Base-by-base conservation (phyloP, 2,888 invertebrate species). In the Lottia gigantea region DNA sequence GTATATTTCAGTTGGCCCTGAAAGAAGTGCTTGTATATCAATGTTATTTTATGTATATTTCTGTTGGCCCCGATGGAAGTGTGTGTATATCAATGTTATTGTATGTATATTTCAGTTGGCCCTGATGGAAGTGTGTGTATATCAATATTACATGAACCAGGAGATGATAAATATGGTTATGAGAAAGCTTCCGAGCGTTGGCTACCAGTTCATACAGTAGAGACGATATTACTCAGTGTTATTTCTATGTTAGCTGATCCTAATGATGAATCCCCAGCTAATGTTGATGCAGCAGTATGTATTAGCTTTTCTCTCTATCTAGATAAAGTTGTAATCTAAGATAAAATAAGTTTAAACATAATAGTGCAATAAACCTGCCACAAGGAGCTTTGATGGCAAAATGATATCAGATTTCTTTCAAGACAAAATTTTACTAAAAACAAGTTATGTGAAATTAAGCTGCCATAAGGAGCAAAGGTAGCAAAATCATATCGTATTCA, bases 231-330 rank as follows among this genome's bases (percentile, higher is more conserved):
- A 90, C 95, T 97, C 91, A 97, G 97, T 89, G 98, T 98, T 88
- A 98, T 98, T 91, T 98, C 98, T 88, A 97, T 98, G 98, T 92
- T 98, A 89, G 97, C 98, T 80, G 98, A 98, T 91, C 98, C 98
- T 76, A 98, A 98, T 89, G 98, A 97, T 89, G 98, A 98, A 91
- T 97, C 97, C 89, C 98, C 98, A 80, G 98, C 98, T 86, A 98
- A 98, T 91, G 97, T 98, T 85, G 98, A 98, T 92, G 98, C 98
- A 89, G 98, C 98, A 88, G 96, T 96, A 91, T 92, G 94, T 92
- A 62, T 16, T 23, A 6, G 1, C 15, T 8, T 40, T 8, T 40
- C 11, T 40, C 11, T 40, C 40, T 8, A 31, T 31, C 3, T 31
- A 31, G 6, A 31, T 31, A 4, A 31, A 31, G 31, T 31, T 31